These are phyloP conservation scores for Eulemur macaco DNA, from an alignment of 2,113 vertebrate genomes.

Conservation along the genomic window DNA sequence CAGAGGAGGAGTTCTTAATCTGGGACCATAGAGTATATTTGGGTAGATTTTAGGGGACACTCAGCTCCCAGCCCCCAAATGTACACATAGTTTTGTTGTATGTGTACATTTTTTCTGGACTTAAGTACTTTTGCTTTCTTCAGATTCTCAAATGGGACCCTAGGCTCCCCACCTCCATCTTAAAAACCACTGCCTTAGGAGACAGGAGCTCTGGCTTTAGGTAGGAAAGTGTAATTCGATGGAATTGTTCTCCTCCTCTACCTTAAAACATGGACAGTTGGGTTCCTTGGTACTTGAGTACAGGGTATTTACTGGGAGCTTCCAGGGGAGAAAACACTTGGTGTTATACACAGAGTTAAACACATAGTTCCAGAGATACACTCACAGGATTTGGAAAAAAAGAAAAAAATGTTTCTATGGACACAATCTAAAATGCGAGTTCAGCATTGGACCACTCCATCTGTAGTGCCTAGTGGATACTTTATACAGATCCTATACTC, in stretches of 20 bases:
- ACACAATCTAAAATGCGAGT: slow-evolving; percentile 21
- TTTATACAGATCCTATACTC: neutral
- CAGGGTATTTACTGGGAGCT: neutral
- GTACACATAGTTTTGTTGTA: neutral
- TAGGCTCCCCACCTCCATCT: neutral
- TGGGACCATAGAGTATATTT: neutral
- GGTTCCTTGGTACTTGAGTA: neutral
- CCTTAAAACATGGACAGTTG: neutral
- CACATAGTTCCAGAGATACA: neutral
- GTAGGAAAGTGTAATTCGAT: neutral
- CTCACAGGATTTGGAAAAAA: neutral
- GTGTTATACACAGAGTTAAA: neutral
- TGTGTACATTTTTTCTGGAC: neutral
- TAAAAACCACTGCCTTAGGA: neutral
- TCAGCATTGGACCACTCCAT: neutral
- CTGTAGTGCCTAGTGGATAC: neutral
- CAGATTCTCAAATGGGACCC: neutral
- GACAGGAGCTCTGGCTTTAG: neutral
- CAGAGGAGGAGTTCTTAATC: neutral
- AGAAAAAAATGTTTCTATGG: neutral
- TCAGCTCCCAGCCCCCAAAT: neutral
- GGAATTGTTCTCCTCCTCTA: too few species aligned
- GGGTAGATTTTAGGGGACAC: neutral
- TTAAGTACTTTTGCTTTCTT: neutral
- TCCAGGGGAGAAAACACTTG: neutral